These are phyloP conservation scores for Eilema sororculum DNA, from an alignment of 2,888 invertebrate genomes.

Conservation along the genomic window DNA sequence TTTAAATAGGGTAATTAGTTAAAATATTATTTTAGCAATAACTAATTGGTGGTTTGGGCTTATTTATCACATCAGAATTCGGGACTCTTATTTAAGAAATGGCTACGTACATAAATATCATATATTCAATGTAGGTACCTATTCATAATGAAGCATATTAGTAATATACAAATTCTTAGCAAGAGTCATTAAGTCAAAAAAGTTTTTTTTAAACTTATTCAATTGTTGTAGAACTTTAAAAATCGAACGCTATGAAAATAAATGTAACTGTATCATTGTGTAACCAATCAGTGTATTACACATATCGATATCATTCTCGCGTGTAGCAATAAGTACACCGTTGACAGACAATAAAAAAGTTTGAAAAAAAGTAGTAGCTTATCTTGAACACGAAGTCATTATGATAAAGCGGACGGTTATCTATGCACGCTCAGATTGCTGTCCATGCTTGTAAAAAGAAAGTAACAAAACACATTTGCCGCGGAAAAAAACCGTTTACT, in stretches of 20 bases:
- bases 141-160: too few relatives aligned
- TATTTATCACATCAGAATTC: too few relatives aligned
- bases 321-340: constrained; percentile 52
- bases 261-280: neutral
- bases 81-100: too few relatives aligned
- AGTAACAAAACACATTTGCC: constrained; percentile 44
- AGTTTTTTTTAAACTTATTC: too few relatives aligned
- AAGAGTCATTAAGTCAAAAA: too few relatives aligned
- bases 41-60: too few relatives aligned
- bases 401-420: constrained; percentile 71
- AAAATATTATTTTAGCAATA: too few relatives aligned
- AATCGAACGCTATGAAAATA: neutral
- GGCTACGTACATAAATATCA: too few relatives aligned
- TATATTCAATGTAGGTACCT: too few relatives aligned
- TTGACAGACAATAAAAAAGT: constrained; percentile 56
- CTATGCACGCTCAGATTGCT: constrained; percentile 52
- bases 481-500: constrained; percentile 31
- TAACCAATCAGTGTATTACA: neutral
- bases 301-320: constrained; percentile 53
- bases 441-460: constrained; percentile 58
- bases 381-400: constrained; percentile 73
- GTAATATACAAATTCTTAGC: too few relatives aligned
- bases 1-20: too few relatives aligned
- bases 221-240: too few relatives aligned
- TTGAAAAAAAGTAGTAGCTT: constrained; percentile 69